Evolutionary conservation across 2,888 invertebrate genomes (phyloP).

Genomic region (Pheosia tremula): DNA sequence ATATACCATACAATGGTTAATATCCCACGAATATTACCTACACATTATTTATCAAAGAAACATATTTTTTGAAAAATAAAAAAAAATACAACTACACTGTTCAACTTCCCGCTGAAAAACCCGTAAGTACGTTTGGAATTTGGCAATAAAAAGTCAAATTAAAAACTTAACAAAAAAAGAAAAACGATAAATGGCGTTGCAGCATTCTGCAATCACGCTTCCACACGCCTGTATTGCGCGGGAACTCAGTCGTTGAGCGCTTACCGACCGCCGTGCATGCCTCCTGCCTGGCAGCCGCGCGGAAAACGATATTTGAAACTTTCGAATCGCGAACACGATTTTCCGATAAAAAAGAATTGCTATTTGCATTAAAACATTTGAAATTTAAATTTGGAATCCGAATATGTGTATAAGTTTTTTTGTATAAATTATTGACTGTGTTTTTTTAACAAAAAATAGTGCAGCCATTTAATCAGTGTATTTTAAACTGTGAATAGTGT

Average conservation of each 20-base stretch:
- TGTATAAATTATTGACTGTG: neutral
- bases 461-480: conserved; percentile 17
- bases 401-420: too few species aligned
- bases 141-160: neutral
- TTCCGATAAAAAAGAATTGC: neutral
- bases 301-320: conserved; percentile 20
- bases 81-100: too few species aligned
- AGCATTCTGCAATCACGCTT: conserved; percentile 29
- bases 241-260: conserved; percentile 32
- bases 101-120: too few species aligned
- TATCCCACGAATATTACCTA: too few species aligned
- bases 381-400: too few species aligned
- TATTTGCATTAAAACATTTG: too few species aligned
- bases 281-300: conserved; percentile 19
- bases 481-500: conserved; percentile 9
- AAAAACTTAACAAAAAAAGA: neutral
- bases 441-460: conserved; percentile 9
- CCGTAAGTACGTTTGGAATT: too few species aligned
- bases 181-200: conserved; percentile 22
- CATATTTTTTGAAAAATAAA: too few species aligned
- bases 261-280: conserved; percentile 33
- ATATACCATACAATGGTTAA: too few species aligned
- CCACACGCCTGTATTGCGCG: conserved; percentile 3
- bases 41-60: too few species aligned
- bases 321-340: conserved; percentile 19